phyloP scores from a whole-genome alignment of 2,797 vertebrate species.

The Heteromormyrus szaboi region DNA sequence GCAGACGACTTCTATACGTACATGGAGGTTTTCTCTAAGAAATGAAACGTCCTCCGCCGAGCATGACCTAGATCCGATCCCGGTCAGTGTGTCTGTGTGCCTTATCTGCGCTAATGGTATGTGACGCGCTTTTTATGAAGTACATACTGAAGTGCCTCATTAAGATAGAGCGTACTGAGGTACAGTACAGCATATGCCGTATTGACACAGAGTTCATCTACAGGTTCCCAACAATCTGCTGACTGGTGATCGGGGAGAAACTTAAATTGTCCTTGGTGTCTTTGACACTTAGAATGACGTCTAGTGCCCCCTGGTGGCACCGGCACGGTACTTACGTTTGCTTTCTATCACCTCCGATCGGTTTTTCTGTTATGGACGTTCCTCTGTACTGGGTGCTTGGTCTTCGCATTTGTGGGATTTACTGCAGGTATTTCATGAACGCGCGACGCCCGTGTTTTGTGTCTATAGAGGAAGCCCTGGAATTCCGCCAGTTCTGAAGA shows the following conservation, averaged over 20 bases:
- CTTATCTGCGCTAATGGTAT: neutral
- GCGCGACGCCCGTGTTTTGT: neutral
- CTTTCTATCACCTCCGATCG: neutral
- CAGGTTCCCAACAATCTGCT: neutral
- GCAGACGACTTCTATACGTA: neutral
- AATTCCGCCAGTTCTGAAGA: neutral
- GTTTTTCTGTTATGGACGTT: no score
- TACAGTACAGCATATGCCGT: neutral
- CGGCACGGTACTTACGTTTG: neutral
- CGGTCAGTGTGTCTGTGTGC: neutral
- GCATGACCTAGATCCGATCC: neutral
- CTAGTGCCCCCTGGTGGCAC: neutral
- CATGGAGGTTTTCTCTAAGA: neutral
- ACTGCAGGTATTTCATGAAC: neutral
- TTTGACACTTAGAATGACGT: neutral
- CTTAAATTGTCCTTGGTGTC: neutral
- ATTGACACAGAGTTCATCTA: neutral
- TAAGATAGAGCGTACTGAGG: neutral
- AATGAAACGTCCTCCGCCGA: neutral
- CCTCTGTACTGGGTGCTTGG: neutral
- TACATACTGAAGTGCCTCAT: neutral
- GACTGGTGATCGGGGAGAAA: neutral
- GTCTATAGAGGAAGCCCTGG: neutral
- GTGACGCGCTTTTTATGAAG: neutral
- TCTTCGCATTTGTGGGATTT: neutral